Evolutionary conservation across 2,888 invertebrate species (phyloP), one percentile per base, ranked within the genome.

Genomic region (Aethes cnicana): DNA sequence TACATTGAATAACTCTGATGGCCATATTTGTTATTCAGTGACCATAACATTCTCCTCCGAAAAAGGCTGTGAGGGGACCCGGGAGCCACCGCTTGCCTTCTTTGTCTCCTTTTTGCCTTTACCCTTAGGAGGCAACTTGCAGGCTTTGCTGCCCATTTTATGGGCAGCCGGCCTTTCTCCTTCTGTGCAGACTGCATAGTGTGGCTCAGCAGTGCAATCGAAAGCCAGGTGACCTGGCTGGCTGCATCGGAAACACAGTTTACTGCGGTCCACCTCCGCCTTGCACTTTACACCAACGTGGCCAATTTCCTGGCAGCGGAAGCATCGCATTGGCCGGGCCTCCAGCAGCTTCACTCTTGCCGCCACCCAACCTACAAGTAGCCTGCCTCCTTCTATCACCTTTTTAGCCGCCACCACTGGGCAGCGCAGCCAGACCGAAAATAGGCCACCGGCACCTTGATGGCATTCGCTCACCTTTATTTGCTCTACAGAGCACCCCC

Each of bases 191-290:
- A n/a, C 26, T n/a, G 8, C 26, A n/a, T n/a, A 47, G 8, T 35
- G 25, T 1, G 46, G 25, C 5, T 8, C 26, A 17, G 26, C 36
- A 1, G 17, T 2, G 26, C 46, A 47, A 4, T 25, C 18, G 5
- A 11, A 18, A 6, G 47, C 36, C 4, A 8, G 25, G 46, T 46
- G 46, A n/a, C 35, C 46, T 4, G 25, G 35, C 3, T 41, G 8
- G 11, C 52, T 46, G 28, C 52, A 52, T 17, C 53, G 53, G 25
- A 33, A 52, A 14, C 57, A 56, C 1, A 23, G 14, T 5, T n/a
- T 14, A 11, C 49, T 47, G n/a, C 56, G 49, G n/a, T 53, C 56
- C n/a, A 54, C 8, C 2, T 3, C 26, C 4, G 26, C 26, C 2
- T 3, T 26, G 26, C 26, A 26, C 26, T 26, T 4, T 8, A 26